Evolutionary conservation across 2,113 vertebrate species (phyloP).

Genomic region (Mus pahari): DNA sequence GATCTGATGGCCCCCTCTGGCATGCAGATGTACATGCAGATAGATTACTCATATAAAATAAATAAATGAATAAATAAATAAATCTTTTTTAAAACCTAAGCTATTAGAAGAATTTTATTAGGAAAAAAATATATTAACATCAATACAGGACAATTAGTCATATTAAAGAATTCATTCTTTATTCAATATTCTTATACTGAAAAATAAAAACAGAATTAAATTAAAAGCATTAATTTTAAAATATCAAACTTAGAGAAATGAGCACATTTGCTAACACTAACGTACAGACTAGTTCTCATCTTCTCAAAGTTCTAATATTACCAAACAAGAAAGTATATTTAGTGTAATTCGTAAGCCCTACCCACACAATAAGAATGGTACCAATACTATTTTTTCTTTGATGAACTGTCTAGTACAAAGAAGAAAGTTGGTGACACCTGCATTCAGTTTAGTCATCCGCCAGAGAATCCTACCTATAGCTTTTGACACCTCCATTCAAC

Average conservation of each 20-base stretch:
- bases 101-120: constrained; percentile 49
- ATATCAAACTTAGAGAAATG: constrained; percentile 46
- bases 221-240: constrained; percentile 18
- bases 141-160: background rate
- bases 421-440: background rate
- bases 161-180: constrained; percentile 14
- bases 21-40: too few species aligned
- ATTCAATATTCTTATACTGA: constrained; percentile 39
- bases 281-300: constrained; percentile 29
- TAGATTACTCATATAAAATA: too few species aligned
- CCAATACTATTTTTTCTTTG: constrained; percentile 32
- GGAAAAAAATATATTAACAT: constrained; percentile 36
- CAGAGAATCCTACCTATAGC: constrained; percentile 25
- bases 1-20: too few species aligned
- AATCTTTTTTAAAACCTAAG: background rate
- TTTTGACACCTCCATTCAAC: background rate
- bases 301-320: constrained; percentile 31
- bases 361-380: constrained; percentile 10
- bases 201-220: constrained; percentile 14
- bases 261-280: constrained; percentile 43
- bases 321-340: constrained; percentile 9
- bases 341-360: background rate
- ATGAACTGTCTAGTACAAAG: background rate
- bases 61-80: too few species aligned
- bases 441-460: background rate